phyloP scores from a whole-genome alignment of 2,888 invertebrate species.

The Leucophora obtusa region DNA sequence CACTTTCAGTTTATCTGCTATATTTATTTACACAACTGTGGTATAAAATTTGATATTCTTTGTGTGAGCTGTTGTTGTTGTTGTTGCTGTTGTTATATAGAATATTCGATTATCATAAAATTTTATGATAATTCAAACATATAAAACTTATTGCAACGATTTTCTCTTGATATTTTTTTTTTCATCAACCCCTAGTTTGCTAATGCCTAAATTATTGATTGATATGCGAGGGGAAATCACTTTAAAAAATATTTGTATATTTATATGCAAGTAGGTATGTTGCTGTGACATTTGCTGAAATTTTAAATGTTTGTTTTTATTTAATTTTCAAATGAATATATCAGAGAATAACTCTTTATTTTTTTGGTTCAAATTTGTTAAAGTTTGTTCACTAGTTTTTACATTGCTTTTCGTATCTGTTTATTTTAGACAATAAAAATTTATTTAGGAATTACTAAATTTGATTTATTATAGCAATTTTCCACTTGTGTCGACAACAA shows the following conservation, averaged over 20 bases:
- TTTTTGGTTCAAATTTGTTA: neutral
- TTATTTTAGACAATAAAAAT: constrained; percentile 18
- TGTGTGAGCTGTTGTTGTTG: neutral
- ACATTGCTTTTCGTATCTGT: neutral
- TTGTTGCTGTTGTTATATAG: neutral
- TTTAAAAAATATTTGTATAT: neutral
- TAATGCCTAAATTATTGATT: neutral
- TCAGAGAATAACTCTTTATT: neutral
- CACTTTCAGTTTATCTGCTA: neutral
- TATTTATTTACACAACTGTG: neutral
- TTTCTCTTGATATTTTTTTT: neutral
- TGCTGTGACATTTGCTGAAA: neutral
- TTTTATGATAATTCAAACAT: constrained; percentile 42
- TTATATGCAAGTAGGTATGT: neutral
- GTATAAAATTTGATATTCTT: constrained; percentile 11
- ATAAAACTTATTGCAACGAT: constrained; percentile 5
- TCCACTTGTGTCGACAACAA: constrained; percentile 24
- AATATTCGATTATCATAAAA: constrained; percentile 42
- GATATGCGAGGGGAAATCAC: too few relatives aligned
- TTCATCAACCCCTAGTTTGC: neutral
- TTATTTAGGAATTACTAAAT: constrained; percentile 31
- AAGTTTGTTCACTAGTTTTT: neutral
- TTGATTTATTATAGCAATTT: constrained; percentile 51
- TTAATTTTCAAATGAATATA: constrained; percentile 11
- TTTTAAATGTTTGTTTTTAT: constrained; percentile 6